Conservation (phyloP, 2,888 invertebrate species). For the Sericinus montela region DNA sequence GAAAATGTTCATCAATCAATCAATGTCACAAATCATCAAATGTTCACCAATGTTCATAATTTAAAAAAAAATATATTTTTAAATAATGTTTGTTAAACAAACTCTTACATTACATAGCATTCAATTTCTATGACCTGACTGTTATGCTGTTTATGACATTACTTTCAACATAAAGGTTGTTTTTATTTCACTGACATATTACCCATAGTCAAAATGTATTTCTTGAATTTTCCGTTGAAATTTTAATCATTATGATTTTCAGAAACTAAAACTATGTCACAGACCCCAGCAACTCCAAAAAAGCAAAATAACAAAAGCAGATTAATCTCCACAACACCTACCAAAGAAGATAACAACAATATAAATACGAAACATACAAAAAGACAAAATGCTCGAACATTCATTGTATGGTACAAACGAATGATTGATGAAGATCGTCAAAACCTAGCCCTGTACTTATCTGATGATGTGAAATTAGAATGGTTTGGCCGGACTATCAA, state of each 20-base stretch:
- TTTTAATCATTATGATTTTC: conserved; percentile 10
- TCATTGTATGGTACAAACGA: conserved; percentile 66
- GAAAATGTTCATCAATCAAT: no score
- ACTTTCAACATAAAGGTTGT: no score
- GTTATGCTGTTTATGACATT: no score
- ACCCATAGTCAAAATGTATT: no score
- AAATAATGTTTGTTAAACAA: no score
- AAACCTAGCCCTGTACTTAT: conserved; percentile 65
- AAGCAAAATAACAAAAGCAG: conserved; percentile 35
- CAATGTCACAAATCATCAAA: no score
- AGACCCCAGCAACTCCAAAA: conserved; percentile 35
- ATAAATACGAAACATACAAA: conserved; percentile 37
- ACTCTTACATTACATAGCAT: no score
- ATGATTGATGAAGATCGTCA: conserved; percentile 73
- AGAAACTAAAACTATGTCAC: conserved; percentile 47
- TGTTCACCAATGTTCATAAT: no score
- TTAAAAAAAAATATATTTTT: no score
- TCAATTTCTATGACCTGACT: no score
- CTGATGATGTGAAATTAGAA: conserved; percentile 76
- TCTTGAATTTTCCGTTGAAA: no score
- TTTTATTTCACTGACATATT: no score
- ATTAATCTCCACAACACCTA: conserved; percentile 23
- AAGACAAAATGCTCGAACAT: conserved; percentile 56
- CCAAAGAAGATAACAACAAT: conserved; percentile 46
- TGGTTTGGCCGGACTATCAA: conserved; percentile 83